These are phyloP conservation scores for Esperia sulphurella DNA, from an alignment of 2,888 invertebrate genomes.

Conservation along the genomic window DNA sequence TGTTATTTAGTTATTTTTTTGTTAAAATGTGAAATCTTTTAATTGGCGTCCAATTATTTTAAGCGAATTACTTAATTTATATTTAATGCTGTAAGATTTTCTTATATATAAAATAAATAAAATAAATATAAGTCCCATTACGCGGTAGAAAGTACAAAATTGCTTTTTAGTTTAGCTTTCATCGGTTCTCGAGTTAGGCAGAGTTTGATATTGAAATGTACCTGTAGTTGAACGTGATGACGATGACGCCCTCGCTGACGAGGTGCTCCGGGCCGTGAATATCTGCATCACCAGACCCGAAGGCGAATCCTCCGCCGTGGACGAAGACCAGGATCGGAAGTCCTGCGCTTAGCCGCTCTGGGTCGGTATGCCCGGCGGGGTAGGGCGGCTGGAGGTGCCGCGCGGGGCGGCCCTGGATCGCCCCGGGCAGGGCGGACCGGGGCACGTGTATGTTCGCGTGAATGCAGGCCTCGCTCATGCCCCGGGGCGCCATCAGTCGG, in stretches of 20 bases:
- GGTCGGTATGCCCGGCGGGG: slow-evolving; percentile 12
- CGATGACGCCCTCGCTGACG: slow-evolving; percentile 50
- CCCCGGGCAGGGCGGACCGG: slow-evolving; percentile 27
- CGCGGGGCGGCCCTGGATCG: slow-evolving; percentile 5
- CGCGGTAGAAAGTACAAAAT: too few relatives aligned
- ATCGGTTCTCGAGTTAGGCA: too few relatives aligned
- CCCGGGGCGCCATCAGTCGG: slow-evolving; percentile 32
- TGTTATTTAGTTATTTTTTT: too few relatives aligned
- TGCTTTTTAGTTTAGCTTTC: too few relatives aligned
- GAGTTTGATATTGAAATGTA: too few relatives aligned
- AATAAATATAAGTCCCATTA: too few relatives aligned
- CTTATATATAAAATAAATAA: too few relatives aligned
- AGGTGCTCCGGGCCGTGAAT: slow-evolving; percentile 62
- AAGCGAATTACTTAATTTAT: too few relatives aligned
- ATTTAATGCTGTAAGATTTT: too few relatives aligned
- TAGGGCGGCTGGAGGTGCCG: slow-evolving; percentile 25
- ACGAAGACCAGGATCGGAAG: slow-evolving; percentile 63
- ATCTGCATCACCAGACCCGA: slow-evolving; percentile 61
- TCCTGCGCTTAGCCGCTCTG: slow-evolving; percentile 17
- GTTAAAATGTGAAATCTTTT: too few relatives aligned
- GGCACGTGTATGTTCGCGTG: slow-evolving; percentile 64
- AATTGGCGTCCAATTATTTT: too few relatives aligned
- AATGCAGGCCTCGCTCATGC: slow-evolving; percentile 57
- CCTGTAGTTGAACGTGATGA: slow-evolving; percentile 72
- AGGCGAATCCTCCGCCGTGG: slow-evolving; percentile 67